Percentiles rank a stretch among this genome's conserved stretches.
phyloP scores from a whole-genome alignment of 2,888 invertebrate species.

The Leptopterna dolabrata region DNA sequence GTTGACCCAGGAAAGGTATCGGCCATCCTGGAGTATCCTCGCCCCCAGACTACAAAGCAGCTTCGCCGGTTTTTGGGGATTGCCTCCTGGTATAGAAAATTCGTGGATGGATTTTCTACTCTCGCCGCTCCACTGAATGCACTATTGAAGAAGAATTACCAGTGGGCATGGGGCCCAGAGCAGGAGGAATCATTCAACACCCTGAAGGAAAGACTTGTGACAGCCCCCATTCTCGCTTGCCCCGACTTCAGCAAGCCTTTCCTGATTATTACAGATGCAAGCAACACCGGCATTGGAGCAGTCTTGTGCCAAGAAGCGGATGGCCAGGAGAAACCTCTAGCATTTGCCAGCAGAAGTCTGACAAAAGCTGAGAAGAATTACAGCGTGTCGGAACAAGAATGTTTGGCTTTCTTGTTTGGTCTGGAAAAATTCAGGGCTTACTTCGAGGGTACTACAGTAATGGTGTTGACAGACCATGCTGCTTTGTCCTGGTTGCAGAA shows the following conservation, averaged over 20 bases:
- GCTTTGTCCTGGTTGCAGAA: neutral
- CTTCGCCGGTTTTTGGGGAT: slow-evolving; percentile 52
- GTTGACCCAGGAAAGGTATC: slow-evolving; percentile 50
- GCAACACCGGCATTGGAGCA: slow-evolving; percentile 43
- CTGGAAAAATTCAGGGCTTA: slow-evolving; percentile 24
- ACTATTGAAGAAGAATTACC: slow-evolving; percentile 56
- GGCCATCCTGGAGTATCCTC: slow-evolving; percentile 35
- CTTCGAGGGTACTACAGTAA: neutral
- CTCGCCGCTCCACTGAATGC: slow-evolving; percentile 60
- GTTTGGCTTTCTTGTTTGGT: too few species aligned
- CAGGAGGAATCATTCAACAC: slow-evolving; percentile 46
- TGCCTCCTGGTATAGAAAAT: too few species aligned
- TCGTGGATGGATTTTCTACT: slow-evolving; percentile 61
- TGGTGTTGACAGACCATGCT: slow-evolving; percentile 8
- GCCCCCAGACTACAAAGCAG: slow-evolving; percentile 13
- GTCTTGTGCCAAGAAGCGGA: neutral
- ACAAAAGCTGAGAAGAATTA: too few species aligned
- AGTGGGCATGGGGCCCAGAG: slow-evolving; percentile 49
- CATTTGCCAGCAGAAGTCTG: too few species aligned
- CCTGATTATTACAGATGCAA: slow-evolving; percentile 57
- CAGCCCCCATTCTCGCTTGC: slow-evolving; percentile 56
- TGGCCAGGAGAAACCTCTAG: too few species aligned
- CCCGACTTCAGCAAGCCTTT: slow-evolving; percentile 59
- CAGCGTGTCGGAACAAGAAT: too few species aligned
- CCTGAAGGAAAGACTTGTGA: slow-evolving; percentile 14